Conservation (phyloP, 2,113 vertebrate species). For the Trematocara stigmaticum region DNA sequence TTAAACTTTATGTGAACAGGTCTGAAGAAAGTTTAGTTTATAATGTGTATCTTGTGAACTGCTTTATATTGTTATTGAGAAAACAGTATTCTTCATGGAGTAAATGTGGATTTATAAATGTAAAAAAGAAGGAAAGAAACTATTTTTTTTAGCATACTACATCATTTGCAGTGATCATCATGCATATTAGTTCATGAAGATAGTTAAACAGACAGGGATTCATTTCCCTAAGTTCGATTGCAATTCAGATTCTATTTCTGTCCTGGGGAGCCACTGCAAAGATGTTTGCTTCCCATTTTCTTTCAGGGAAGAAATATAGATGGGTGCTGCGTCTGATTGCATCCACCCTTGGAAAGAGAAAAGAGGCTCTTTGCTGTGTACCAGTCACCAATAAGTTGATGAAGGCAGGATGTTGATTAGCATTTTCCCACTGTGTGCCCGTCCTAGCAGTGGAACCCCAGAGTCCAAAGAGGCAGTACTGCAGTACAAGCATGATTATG, state of each 20-base stretch:
- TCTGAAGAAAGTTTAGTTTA: neutral
- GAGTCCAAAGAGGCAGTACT: slow-evolving; percentile 24
- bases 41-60: neutral
- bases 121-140: neutral
- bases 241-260: neutral
- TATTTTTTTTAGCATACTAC: neutral
- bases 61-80: neutral
- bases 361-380: slow-evolving; percentile 39
- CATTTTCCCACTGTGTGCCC: slow-evolving; percentile 31
- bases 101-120: neutral
- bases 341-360: slow-evolving; percentile 27
- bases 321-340: slow-evolving; percentile 45
- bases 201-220: neutral
- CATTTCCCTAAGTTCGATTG: slow-evolving; percentile 2
- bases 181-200: neutral
- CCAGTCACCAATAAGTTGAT: slow-evolving; percentile 48
- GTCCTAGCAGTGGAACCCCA: slow-evolving; percentile 38
- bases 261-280: neutral
- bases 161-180: neutral
- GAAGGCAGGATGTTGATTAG: slow-evolving; percentile 51
- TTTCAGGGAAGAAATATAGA: slow-evolving; percentile 7
- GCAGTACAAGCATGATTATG: slow-evolving; percentile 61
- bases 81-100: neutral
- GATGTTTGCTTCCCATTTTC: neutral
- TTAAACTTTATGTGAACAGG: neutral